These are phyloP conservation scores for Stenodema calcarata DNA, from an alignment of 2,888 invertebrate species.

Conservation along the genomic window DNA sequence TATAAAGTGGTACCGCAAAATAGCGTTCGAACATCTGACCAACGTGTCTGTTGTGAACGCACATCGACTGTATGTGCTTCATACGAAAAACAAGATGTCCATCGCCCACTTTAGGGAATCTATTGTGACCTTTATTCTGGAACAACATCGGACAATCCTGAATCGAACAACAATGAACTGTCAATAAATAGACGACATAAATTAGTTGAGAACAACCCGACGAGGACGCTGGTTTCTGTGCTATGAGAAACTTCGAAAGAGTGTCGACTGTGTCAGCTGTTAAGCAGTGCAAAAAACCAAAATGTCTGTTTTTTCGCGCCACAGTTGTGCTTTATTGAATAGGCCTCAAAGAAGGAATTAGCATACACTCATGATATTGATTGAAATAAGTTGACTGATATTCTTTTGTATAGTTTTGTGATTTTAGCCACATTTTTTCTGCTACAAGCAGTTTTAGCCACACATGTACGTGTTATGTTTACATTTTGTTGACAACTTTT, in stretches of 20 bases:
- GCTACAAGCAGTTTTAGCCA: background rate
- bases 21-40: too few species aligned
- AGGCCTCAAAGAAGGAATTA: background rate
- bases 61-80: background rate
- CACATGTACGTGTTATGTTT: background rate
- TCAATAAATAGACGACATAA: background rate
- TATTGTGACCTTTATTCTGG: background rate
- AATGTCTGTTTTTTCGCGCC: background rate
- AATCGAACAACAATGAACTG: background rate
- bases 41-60: too few species aligned
- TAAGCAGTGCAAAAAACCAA: background rate
- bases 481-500: background rate
- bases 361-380: background rate
- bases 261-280: background rate
- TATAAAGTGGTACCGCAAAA: too few species aligned
- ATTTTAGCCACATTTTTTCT: background rate
- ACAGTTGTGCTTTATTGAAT: background rate
- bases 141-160: background rate
- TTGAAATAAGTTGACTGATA: background rate
- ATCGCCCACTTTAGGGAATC: background rate
- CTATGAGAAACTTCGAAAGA: background rate
- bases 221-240: background rate
- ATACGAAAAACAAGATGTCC: background rate
- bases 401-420: background rate
- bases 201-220: background rate